Conservation (phyloP, 2,888 invertebrate species). For the Cylloceria caligata region DNA sequence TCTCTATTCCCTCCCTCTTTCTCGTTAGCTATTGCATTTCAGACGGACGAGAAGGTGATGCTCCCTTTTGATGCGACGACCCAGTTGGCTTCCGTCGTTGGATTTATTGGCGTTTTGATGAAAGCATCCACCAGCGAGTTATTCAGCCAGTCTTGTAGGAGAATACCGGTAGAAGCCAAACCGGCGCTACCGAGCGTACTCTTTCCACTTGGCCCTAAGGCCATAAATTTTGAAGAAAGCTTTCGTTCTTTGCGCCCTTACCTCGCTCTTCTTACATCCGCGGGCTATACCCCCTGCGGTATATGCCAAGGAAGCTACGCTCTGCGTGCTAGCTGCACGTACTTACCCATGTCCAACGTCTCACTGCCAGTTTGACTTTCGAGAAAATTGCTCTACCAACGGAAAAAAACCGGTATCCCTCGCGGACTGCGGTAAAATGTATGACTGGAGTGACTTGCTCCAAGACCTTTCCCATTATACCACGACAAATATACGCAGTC, state of each 20-base stretch:
- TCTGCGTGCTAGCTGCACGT: slow-evolving; percentile 42
- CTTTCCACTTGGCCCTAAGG: slow-evolving; percentile 51
- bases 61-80: slow-evolving; percentile 72
- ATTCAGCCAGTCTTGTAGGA: slow-evolving; percentile 60
- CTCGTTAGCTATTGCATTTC: slow-evolving; percentile 21
- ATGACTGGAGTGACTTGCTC: slow-evolving; percentile 12
- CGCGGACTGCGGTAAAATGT: slow-evolving; percentile 38
- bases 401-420: slow-evolving; percentile 59
- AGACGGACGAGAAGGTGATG: slow-evolving; percentile 37
- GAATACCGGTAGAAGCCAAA: slow-evolving; percentile 54
- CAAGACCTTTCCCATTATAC: slow-evolving; percentile 34
- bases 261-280: slow-evolving; percentile 45
- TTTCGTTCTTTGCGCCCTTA: slow-evolving; percentile 64
- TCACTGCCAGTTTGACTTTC: slow-evolving; percentile 66
- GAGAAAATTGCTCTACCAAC: slow-evolving; percentile 63
- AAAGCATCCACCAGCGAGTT: slow-evolving; percentile 71
- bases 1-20: background rate
- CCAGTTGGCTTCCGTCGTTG: slow-evolving; percentile 66
- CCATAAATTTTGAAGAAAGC: slow-evolving; percentile 73
- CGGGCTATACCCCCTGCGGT: background rate
- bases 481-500: slow-evolving; percentile 11
- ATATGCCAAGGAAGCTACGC: slow-evolving; percentile 39
- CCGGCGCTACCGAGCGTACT: slow-evolving; percentile 33
- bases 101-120: slow-evolving; percentile 76
- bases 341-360: slow-evolving; percentile 59